A percentile compares a stretch with the other conserved stretches of the same genome.
Conservation (phyloP, 2,797 vertebrate genomes). For the Taeniopygia guttata region DNA sequence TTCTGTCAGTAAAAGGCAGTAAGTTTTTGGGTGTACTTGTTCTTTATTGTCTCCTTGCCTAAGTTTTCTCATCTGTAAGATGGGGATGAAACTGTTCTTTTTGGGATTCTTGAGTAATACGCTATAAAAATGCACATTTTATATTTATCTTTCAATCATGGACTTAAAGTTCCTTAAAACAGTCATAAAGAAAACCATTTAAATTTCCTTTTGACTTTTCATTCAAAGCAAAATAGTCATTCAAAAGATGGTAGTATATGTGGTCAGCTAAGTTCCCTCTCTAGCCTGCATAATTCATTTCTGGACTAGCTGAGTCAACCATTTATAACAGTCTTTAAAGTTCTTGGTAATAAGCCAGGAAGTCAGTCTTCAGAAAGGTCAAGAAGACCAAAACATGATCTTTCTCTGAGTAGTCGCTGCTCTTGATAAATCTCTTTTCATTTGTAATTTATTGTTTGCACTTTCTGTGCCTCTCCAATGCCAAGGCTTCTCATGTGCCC, state of each 20-base stretch:
- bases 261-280: constrained; percentile 34
- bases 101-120: not conserved
- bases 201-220: constrained; percentile 36
- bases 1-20: not conserved
- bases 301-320: constrained; percentile 26
- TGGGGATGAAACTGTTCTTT: not conserved
- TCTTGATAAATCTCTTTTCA: constrained; percentile 42
- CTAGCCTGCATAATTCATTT: constrained; percentile 44
- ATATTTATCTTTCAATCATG: not conserved
- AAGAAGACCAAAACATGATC: not conserved
- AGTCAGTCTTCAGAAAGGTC: constrained; percentile 27
- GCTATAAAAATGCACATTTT: not conserved
- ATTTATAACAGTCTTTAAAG: constrained; percentile 23
- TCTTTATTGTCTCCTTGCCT: not conserved
- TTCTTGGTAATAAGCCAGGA: constrained; percentile 44
- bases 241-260: not conserved
- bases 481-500: not conserved
- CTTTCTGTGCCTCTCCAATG: not conserved
- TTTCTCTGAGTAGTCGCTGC: not conserved
- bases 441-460: constrained; percentile 16
- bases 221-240: constrained; percentile 13
- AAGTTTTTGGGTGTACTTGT: not conserved
- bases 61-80: not conserved
- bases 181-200: not conserved
- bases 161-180: not conserved